Percentiles rank a stretch among this genome's conserved stretches.
These are phyloP conservation scores for Dioctria rufipes DNA, from an alignment of 2,888 invertebrate genomes.

Conservation along the genomic window DNA sequence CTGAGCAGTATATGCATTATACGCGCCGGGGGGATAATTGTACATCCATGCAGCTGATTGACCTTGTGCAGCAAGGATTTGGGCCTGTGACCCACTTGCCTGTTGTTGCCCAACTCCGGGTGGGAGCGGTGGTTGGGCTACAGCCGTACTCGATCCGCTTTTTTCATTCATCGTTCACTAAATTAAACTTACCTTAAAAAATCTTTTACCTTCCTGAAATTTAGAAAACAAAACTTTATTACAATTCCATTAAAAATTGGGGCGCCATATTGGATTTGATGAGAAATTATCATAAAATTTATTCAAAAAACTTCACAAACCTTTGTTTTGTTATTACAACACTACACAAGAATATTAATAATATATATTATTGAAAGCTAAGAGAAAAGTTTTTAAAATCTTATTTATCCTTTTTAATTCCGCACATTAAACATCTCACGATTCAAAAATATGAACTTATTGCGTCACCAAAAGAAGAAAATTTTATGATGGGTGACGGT, in stretches of 20 bases:
- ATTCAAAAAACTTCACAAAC: not conserved
- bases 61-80: slow-evolving; percentile 21
- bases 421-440: too few relatives aligned
- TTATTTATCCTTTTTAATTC: too few relatives aligned
- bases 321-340: not conserved
- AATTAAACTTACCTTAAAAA: slow-evolving; percentile 53
- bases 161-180: slow-evolving; percentile 57
- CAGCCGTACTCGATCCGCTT: slow-evolving; percentile 56
- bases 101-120: slow-evolving; percentile 22
- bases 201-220: slow-evolving; percentile 14
- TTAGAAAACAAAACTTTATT: not conserved
- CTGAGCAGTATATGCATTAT: slow-evolving; percentile 56
- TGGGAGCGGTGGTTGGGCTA: slow-evolving; percentile 51
- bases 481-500: too few relatives aligned
- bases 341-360: not conserved
- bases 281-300: not conserved
- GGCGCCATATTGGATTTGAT: slow-evolving; percentile 48
- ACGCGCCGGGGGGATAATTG: slow-evolving; percentile 56
- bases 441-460: too few relatives aligned
- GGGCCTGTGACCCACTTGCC: slow-evolving; percentile 43
- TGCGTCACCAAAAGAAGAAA: too few relatives aligned
- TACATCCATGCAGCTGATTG: slow-evolving; percentile 56
- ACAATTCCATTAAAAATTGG: not conserved
- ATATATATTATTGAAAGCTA: too few relatives aligned
- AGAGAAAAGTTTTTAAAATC: too few relatives aligned